Percentiles rank a stretch among this genome's conserved stretches.
phyloP scores from a whole-genome alignment of 2,797 vertebrate genomes.

The Aphelocoma californica region DNA sequence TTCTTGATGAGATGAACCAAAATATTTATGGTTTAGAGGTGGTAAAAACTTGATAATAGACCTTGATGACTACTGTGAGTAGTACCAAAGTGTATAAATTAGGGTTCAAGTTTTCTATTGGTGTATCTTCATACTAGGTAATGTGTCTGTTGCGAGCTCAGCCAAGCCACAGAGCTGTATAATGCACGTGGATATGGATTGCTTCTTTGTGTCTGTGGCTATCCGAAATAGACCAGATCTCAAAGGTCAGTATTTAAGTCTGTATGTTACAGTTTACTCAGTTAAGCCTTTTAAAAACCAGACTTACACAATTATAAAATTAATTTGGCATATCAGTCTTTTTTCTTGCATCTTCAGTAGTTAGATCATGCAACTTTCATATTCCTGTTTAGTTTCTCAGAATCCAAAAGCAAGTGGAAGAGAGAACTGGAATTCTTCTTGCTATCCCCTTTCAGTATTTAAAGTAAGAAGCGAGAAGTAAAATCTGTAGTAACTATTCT shows the following conservation, averaged over 20 bases:
- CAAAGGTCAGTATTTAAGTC: constrained; percentile 82
- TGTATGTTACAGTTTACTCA: not conserved
- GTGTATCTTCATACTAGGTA: constrained; percentile 75
- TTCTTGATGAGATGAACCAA: not conserved
- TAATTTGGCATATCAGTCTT: not conserved
- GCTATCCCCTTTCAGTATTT: not conserved
- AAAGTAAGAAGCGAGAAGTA: not conserved
- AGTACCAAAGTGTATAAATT: constrained; percentile 7
- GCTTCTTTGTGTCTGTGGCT: constrained; percentile 98
- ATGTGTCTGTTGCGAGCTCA: constrained; percentile 69
- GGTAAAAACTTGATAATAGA: not conserved
- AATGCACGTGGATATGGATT: constrained; percentile 99
- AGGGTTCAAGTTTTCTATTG: constrained; percentile 69
- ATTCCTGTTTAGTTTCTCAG: not conserved
- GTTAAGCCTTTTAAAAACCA: not conserved
- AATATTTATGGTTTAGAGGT: not conserved
- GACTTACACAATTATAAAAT: not conserved
- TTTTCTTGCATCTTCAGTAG: not conserved
- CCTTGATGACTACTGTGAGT: constrained; percentile 6
- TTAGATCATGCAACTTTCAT: not conserved
- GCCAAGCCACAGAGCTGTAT: constrained; percentile 87
- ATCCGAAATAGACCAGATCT: constrained; percentile 92
- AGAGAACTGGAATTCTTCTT: not conserved
- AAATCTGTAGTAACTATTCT: not conserved
- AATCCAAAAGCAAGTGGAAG: not conserved